These are phyloP conservation scores for Pristionchus mayeri DNA, from an alignment of 2,888 invertebrate genomes.

Conservation along the genomic window DNA sequence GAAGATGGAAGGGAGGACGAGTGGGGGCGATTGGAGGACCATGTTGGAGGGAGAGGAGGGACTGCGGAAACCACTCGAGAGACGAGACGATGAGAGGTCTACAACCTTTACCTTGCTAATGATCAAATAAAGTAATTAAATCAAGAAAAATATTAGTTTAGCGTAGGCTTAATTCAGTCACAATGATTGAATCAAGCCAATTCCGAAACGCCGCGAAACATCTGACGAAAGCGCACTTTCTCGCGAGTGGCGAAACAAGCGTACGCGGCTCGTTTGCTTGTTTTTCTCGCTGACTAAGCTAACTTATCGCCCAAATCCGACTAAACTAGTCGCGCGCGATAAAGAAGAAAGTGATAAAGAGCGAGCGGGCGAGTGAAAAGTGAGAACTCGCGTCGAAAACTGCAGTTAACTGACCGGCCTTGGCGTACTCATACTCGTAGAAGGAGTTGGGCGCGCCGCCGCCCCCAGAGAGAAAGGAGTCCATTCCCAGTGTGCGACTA, in stretches of 20 bases:
- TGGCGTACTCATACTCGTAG: constrained; percentile 44
- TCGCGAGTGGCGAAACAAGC: background rate
- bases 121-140: no score
- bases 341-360: background rate
- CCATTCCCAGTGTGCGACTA: constrained; percentile 8
- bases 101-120: background rate
- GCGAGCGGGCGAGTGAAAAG: no score
- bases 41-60: background rate
- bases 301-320: background rate
- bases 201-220: background rate
- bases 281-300: background rate
- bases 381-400: background rate
- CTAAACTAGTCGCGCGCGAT: background rate
- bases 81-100: constrained; percentile 35
- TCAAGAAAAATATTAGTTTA: no score
- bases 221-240: background rate
- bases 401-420: constrained; percentile 8
- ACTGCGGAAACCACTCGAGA: background rate
- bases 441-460: background rate
- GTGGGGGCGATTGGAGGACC: background rate
- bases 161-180: no score
- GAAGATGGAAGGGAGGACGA: constrained; percentile 52
- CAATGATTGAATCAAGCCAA: no score
- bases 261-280: background rate
- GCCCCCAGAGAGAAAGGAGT: constrained; percentile 18